Evolutionary conservation across 2,113 vertebrate genomes (phyloP), one percentile per base, ranked within the genome.

Genomic region (Brachyistius frenatus): DNA sequence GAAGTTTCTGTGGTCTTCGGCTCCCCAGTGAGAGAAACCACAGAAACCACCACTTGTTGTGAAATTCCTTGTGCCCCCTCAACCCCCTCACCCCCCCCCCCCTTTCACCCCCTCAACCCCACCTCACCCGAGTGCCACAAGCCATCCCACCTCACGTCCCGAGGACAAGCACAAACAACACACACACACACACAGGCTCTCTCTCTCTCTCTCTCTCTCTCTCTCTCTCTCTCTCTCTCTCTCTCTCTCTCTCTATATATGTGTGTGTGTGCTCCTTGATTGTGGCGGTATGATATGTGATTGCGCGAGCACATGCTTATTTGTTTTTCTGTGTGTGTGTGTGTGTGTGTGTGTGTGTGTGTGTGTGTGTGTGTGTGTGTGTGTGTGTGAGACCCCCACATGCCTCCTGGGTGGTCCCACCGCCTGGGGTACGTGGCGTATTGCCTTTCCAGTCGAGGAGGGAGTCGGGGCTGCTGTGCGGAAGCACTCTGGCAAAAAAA

Each of bases 371-470:
- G 74, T 76, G 80, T 46, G 83, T 87, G 64, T 76, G 52, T 80
- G 73, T 54, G 64, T 55, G 74, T 74, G 80, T 46, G 83, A 37
- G 37, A 44, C 88, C 84, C 86, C 82, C 70, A 4, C 35, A 15
- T 32, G 83, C 68, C 89, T 91, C 82, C 72, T 93, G 92, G 91
- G 93, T 93, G 92, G 92, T 92, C 92, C 76, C 54, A 0, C 76
- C 11, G 52, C 69, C 75, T 30, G 58, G 65, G 76, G 77, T 77
- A 73, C 62, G 73, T 73, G 86, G 81, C 33, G 55, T 89, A 91
- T 91, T 87, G 91, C 86, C 84, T 91, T 91, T 86, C 87, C 92
- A 91, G 87, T 86, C 78, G 82, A 66, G 89, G 88, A 76, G 65
- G 69, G 69, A 85, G 66, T 55, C 23, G 66, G 71, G 80, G 64